Percentiles rank a stretch among this genome's conserved stretches.
Conservation (phyloP, 1,140 invertebrate genomes). For the Dinothrombium tinctorium region DNA sequence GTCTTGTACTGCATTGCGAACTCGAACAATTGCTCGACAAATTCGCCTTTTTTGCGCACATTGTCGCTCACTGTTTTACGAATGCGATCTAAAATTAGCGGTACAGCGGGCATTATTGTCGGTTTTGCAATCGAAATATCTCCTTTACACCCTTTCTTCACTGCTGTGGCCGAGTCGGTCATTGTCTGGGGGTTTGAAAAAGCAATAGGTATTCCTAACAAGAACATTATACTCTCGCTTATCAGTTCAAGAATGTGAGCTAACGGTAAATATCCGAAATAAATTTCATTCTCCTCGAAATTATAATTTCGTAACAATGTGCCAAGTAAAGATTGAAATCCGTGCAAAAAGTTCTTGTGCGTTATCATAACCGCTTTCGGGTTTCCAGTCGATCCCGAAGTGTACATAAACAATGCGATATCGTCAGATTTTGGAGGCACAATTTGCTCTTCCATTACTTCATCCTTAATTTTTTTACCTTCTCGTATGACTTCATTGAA, state of each 20-base stretch:
- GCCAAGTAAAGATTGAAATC: slow-evolving; percentile 57
- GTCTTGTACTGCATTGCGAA: slow-evolving; percentile 78
- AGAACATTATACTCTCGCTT: slow-evolving; percentile 29
- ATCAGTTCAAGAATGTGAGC: slow-evolving; percentile 92
- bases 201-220: slow-evolving; percentile 67
- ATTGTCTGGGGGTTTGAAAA: slow-evolving; percentile 87
- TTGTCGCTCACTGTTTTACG: slow-evolving; percentile 74
- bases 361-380: slow-evolving; percentile 47
- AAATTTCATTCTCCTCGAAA: slow-evolving; percentile 37
- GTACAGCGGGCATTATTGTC: slow-evolving; percentile 82
- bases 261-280: slow-evolving; percentile 82
- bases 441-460: not conserved
- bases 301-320: slow-evolving; percentile 34
- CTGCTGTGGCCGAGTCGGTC: slow-evolving; percentile 79
- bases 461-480: not conserved
- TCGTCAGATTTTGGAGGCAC: slow-evolving; percentile 27
- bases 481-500: not conserved
- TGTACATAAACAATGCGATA: slow-evolving; percentile 85
- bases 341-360: slow-evolving; percentile 69
- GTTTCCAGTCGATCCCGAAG: slow-evolving; percentile 71
- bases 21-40: slow-evolving; percentile 56
- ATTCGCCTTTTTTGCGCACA: slow-evolving; percentile 41
- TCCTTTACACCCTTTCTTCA: slow-evolving; percentile 54
- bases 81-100: slow-evolving; percentile 27
- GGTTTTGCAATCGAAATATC: slow-evolving; percentile 73